Evolutionary conservation across 1,140 invertebrate genomes (phyloP).

Genomic region (Apis cerana): DNA sequence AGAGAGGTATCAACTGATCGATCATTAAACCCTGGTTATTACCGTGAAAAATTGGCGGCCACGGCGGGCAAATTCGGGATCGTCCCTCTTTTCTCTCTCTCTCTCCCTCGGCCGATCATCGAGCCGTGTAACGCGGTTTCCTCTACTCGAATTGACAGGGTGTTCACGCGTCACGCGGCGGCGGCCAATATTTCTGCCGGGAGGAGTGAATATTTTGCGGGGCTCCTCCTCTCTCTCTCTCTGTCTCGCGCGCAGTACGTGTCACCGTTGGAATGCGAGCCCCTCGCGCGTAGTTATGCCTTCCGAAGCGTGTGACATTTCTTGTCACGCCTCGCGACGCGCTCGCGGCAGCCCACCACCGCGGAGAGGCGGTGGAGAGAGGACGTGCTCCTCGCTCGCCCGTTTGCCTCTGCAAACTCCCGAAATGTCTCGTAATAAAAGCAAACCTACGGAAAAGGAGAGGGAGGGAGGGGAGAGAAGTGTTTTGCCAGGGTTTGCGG

Average conservation of each 20-base stretch:
- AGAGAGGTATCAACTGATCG: conserved; percentile 39
- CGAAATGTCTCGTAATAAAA: conserved; percentile 74
- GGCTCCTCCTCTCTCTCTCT: conserved; percentile 31
- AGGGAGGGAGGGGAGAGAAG: conserved; percentile 18
- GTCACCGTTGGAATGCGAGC: conserved; percentile 59
- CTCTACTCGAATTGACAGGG: conserved; percentile 54
- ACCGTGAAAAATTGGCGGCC: conserved; percentile 38
- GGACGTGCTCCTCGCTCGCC: conserved; percentile 45
- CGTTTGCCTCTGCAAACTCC: conserved; percentile 56
- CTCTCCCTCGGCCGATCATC: conserved; percentile 13
- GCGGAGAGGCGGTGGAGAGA: neutral
- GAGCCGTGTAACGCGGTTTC: conserved; percentile 52
- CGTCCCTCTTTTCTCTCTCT: neutral
- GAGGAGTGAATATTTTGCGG: conserved; percentile 60
- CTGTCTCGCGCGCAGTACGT: conserved; percentile 52
- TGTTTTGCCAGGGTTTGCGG: conserved; percentile 46
- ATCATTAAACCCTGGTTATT: conserved; percentile 47
- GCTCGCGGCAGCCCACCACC: conserved; percentile 18
- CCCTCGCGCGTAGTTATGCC: conserved; percentile 68
- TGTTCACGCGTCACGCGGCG: conserved; percentile 51
- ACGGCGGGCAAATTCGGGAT: conserved; percentile 19
- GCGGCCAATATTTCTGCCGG: conserved; percentile 59
- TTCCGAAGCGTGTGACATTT: conserved; percentile 77
- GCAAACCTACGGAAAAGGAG: conserved; percentile 46
- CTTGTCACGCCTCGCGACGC: conserved; percentile 75